Conservation (phyloP, 1,140 invertebrate genomes). For the honey bee (Apis mellifera) region DNA sequence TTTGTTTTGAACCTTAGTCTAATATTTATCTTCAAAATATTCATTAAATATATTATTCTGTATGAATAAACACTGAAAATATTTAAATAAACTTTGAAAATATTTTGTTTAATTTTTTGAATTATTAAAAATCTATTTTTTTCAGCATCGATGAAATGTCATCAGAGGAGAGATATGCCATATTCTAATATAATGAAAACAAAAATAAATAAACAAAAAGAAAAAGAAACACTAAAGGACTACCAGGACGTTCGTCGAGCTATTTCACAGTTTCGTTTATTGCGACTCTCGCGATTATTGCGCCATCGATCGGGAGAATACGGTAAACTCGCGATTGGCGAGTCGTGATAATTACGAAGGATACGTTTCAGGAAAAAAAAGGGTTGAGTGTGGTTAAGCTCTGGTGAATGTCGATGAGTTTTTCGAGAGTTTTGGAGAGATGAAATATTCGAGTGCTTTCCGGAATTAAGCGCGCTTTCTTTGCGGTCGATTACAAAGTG, state of each 20-base stretch:
- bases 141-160: no score
- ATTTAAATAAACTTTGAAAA: no score
- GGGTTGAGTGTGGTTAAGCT: not conserved
- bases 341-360: not conserved
- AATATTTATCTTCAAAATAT: no score
- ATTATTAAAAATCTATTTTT: no score
- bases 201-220: not conserved
- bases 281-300: not conserved
- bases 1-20: no score
- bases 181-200: not conserved
- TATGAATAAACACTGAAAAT: no score
- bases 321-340: not conserved
- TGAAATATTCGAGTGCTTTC: not conserved
- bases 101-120: no score
- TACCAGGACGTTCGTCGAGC: not conserved
- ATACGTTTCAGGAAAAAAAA: not conserved
- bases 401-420: not conserved
- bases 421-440: not conserved
- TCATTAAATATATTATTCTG: no score
- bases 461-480: not conserved
- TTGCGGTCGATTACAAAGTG: not conserved
- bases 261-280: not conserved
- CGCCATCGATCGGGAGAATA: conserved; percentile 6
- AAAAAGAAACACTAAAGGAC: not conserved
- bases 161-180: no score